phyloP scores from a whole-genome alignment of 2,888 invertebrate genomes.

The Habroteleia sp. region DNA sequence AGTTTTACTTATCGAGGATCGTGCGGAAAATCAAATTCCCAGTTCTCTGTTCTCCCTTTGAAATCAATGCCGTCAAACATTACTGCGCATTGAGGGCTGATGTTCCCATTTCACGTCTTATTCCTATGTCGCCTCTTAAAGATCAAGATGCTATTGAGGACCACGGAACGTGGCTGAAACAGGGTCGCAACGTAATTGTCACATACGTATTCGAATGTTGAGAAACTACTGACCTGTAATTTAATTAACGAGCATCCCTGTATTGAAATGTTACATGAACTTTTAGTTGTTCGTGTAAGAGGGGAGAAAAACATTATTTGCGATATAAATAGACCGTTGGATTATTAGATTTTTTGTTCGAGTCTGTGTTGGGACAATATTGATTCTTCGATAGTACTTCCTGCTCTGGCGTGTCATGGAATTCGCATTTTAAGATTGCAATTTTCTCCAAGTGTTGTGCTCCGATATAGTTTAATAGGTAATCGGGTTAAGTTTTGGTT shows the following conservation, averaged over 20 bases:
- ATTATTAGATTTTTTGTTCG: conserved; percentile 11
- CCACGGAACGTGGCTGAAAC: conserved; percentile 30
- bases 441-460: conserved; percentile 9
- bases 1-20: conserved; percentile 9
- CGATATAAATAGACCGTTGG: conserved; percentile 11
- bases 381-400: conserved; percentile 23
- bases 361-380: conserved; percentile 14
- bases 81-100: conserved; percentile 23
- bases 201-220: conserved; percentile 27
- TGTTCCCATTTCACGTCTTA: conserved; percentile 23
- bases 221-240: conserved; percentile 40
- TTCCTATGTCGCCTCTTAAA: conserved; percentile 18
- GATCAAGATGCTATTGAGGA: conserved; percentile 14
- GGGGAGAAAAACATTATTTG: background rate
- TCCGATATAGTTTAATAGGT: conserved; percentile 24
- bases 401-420: conserved; percentile 5
- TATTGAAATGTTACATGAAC: conserved; percentile 27
- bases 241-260: conserved; percentile 17
- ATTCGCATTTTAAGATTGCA: conserved; percentile 15
- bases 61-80: conserved; percentile 42
- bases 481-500: conserved; percentile 44
- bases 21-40: conserved; percentile 16
- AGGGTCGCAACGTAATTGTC: conserved; percentile 38
- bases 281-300: background rate
- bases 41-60: conserved; percentile 11